Evolutionary conservation across 2,888 invertebrate species (phyloP), one percentile per base, ranked within the genome.

Genomic region (Mycogona germanica): DNA sequence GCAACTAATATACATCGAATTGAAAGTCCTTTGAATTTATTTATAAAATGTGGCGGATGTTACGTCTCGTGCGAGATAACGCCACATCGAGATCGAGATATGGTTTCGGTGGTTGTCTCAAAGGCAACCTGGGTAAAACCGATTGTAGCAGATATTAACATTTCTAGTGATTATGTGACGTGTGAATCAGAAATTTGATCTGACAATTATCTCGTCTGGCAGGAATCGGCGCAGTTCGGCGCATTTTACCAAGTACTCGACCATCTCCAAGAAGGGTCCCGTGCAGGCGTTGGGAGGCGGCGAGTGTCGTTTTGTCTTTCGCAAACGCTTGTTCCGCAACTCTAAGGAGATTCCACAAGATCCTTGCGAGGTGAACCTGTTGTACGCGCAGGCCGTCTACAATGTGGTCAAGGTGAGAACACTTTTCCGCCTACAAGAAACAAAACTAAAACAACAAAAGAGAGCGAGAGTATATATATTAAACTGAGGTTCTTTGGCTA

Each of bases 341-440:
- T 86, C 85, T 0, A 77, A 88, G 37, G 91, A 92, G 69, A 75
- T 93, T 51, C 91, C 91, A 6, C 91, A 91, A 71, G 95, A 95
- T 73, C 92, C 93, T 0, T 87, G 93, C 0, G 93, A 95, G 72
- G 87, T 93, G 14, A 91, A 88, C 64, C 78, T 95, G 67, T 73
- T 95, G 3, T 95, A 92, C 70, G 88, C 93, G 26, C 95, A 95
- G 73, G 93, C 92, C 55, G 93, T 95, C 7, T 86, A 93, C 65
- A 85, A 86, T 67, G 91, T 95, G 46, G 93, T 93, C 2, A 91
- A 91, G 79, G 91, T 89, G 74, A 59, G 60, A 28, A 25, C n/a
- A 14, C 14, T 23, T n/a, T 30, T 5, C 5, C 28, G 19, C 42
- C 7, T 19, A n/a, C 14, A 14, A 19, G n/a, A 12, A 9, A n/a